phyloP scores from a whole-genome alignment of 1,140 invertebrate genomes.

The Melipona quadrifasciata region DNA sequence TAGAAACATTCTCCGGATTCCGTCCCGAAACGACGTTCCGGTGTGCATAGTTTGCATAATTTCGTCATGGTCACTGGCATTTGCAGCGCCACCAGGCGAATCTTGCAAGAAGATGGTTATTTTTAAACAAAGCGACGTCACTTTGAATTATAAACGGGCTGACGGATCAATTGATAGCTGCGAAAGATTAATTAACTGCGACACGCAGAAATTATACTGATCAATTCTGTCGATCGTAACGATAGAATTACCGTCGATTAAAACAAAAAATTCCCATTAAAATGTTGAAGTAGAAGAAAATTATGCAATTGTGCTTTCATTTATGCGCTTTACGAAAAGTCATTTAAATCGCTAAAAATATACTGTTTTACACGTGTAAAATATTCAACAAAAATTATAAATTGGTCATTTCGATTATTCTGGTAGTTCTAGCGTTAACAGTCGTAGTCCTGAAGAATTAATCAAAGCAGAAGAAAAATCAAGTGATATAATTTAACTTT shows the following conservation, averaged over 20 bases:
- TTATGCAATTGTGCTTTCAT: no score
- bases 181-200: background rate
- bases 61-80: background rate
- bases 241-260: no score
- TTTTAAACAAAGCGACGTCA: background rate
- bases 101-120: background rate
- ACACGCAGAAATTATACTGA: background rate
- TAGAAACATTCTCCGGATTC: slow-evolving; percentile 28
- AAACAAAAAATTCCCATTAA: no score
- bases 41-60: background rate
- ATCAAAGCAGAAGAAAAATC: background rate
- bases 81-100: background rate
- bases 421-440: no score
- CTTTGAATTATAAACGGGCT: background rate
- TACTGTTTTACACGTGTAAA: no score
- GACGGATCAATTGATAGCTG: no score
- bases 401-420: no score
- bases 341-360: no score
- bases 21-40: background rate
- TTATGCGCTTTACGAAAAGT: no score
- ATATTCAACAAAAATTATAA: no score
- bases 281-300: no score
- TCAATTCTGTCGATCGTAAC: background rate
- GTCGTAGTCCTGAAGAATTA: background rate
- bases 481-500: no score